Conservation (phyloP, 2,797 vertebrate species). For the Nothura maculosa region DNA sequence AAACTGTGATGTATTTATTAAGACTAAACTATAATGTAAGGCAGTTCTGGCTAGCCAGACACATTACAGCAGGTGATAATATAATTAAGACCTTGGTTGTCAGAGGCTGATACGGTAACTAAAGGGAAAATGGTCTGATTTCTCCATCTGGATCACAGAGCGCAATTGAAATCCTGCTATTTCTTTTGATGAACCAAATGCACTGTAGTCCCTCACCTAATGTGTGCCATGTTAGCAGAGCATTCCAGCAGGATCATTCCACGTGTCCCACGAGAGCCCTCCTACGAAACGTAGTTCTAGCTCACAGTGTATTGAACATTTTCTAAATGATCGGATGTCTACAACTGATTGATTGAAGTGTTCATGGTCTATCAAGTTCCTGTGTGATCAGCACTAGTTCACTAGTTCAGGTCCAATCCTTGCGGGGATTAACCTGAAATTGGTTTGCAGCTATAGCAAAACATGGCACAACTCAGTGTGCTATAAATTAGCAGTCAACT, state of each 20-base stretch:
- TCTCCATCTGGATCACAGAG: background rate
- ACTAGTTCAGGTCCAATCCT: background rate
- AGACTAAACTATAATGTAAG: background rate
- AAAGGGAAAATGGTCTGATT: background rate
- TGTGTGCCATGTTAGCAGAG: background rate
- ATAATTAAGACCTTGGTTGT: slow-evolving; percentile 21
- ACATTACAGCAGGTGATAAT: background rate
- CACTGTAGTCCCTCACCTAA: background rate
- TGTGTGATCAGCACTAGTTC: background rate
- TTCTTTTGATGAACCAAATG: background rate
- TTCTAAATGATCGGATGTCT: background rate
- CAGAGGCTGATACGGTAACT: background rate
- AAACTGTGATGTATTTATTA: slow-evolving; percentile 10
- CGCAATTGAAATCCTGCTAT: background rate
- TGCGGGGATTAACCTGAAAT: background rate
- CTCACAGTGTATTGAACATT: background rate
- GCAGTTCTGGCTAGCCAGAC: background rate
- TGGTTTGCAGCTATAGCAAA: background rate
- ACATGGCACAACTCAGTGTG: background rate
- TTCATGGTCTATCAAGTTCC: background rate
- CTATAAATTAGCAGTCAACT: background rate
- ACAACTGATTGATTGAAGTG: background rate
- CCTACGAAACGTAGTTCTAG: background rate
- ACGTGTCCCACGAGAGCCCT: background rate
- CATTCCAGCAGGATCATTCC: background rate